Evolutionary conservation across 2,113 vertebrate species (phyloP).

Genomic region (Planiliza haematocheilus): DNA sequence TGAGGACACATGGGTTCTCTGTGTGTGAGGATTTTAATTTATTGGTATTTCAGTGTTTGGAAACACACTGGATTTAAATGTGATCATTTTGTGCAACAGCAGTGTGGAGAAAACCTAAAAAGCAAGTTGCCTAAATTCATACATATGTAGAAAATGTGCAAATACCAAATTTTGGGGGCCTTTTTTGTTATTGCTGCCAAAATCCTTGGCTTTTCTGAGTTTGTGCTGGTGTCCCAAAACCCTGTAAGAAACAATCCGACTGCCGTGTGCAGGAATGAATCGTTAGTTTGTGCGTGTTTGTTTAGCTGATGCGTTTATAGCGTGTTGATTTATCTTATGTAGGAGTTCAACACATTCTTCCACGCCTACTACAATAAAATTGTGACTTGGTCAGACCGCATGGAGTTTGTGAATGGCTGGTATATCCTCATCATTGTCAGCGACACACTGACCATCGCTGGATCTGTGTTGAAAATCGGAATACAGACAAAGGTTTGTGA

Average conservation of each 20-base stretch:
- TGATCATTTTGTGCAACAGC: too few relatives aligned
- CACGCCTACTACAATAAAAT: constrained; percentile 84
- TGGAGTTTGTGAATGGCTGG: constrained; percentile 97
- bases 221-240: too few relatives aligned
- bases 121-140: too few relatives aligned
- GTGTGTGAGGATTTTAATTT: too few relatives aligned
- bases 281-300: background rate
- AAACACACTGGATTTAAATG: too few relatives aligned
- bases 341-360: constrained; percentile 92
- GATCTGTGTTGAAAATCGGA: constrained; percentile 93
- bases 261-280: background rate
- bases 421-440: constrained; percentile 93
- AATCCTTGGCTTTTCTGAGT: too few relatives aligned
- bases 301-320: background rate
- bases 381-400: constrained; percentile 87
- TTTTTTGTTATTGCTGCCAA: too few relatives aligned
- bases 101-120: too few relatives aligned
- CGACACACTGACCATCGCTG: constrained; percentile 89
- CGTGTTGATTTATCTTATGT: constrained; percentile 33
- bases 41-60: too few relatives aligned
- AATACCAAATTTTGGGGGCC: too few relatives aligned
- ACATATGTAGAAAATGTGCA: too few relatives aligned
- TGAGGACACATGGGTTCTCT: too few relatives aligned
- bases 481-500: constrained; percentile 92
- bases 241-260: background rate